Evolutionary conservation across 2,888 invertebrate species (phyloP), one percentile per base, ranked within the genome.

Genomic region (Apodemia hepburni): DNA sequence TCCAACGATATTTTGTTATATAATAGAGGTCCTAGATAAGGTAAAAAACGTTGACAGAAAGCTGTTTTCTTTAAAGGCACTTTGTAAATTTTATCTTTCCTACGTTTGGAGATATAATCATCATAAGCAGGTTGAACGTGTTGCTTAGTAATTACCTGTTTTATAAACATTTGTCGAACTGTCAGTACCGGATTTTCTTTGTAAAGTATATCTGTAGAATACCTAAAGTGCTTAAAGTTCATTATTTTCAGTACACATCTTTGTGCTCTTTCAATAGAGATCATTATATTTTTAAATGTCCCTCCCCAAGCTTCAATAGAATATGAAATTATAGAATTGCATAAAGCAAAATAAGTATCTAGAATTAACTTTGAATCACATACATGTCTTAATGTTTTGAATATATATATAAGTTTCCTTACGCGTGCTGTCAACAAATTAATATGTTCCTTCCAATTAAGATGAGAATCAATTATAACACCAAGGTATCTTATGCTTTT

Each of bases 181-280:
- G 45, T n/a, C 2, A 18, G 49, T 2, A 51, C 18, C 1, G 18
- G 49, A 22, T 18, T 51, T 51, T 87, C 49, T 9, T 51, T 9
- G 11, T 51, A 51, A 9, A 51, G 49, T 15, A 4, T 17, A 11
- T 15, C 4, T 51, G 49, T 51, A n/a, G 49, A 17, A 22, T 51
- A 51, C 18, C 18, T 51, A 18, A 18, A 51, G 9, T 17, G 49
- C 49, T 18, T 51, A 22, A 51, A 51, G 11, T 11, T 51, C 49
- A 51, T 51, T 51, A 51, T 9, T 51, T 51, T 51, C 17, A 51
- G 49, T 51, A 51, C 49, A 18, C 49, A 51, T 11, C 49, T 18
- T 12, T 51, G 51, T 22, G 51, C 51, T 22, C 51, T 51, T 51
- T 51, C 22, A 11, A 51, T 17, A 51, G 22, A 51, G 12, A 51